Evolutionary conservation across 1,140 invertebrate genomes (phyloP), one percentile per base, ranked within the genome.

Genomic region (Cydia splendana): DNA sequence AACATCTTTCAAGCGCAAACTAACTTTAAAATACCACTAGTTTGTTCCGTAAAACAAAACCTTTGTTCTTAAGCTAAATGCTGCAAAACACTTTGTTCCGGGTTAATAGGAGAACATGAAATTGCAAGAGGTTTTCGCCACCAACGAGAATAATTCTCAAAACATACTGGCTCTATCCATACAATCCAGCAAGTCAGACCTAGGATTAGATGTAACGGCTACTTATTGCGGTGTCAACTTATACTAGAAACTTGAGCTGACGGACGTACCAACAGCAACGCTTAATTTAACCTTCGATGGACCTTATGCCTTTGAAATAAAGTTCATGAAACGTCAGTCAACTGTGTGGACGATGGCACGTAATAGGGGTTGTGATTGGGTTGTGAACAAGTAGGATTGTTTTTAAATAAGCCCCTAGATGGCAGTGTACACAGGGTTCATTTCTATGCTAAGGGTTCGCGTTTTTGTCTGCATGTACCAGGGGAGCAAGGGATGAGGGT

Each of bases 401-500:
- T 62, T 62, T 62, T 62, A 62, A 38, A 1, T 71, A 42, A 18
- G 4, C 38, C 34, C 34, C 38, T 71, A 71, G 67, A 71, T 71
- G 67, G 67, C 67, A 71, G 4, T 71, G 67, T 71, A 71, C 15
- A 34, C 65, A 69, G 67, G 67, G 67, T 71, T 71, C 67, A 71
- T 71, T 71, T 71, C 67, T 71, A 71, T 71, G 67, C 67, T 71
- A 71, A 71, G 67, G 67, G 67, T 71, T 71, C n/a, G 67, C 2
- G 67, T 71, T 45, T 71, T 34, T 30, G 67, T 71, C 67, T 71
- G 67, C n/a, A 4, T 10, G 15, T 71, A 71, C 67, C 9, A 71
- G 67, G 67, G 34, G n/a, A 38, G 67, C 67, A 71, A 6, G 15
- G 4, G 13, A 38, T 15, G 30, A 10, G n/a, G 34, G 34, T 12